phyloP scores from a whole-genome alignment of 2,113 vertebrate species.

The Ifrita kowaldi region DNA sequence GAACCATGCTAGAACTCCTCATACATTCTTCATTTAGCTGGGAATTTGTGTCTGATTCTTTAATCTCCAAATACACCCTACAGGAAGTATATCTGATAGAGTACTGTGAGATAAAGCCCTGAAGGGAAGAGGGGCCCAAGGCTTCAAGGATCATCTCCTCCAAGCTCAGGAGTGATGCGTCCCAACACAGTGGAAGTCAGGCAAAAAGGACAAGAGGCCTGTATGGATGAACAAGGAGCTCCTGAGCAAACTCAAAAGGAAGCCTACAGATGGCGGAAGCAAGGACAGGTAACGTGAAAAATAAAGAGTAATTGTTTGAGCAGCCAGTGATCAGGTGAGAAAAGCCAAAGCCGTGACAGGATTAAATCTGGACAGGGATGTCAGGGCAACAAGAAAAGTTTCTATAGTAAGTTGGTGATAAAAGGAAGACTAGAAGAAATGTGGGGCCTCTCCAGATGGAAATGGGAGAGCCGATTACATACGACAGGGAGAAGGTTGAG shows the following conservation, averaged over 20 bases:
- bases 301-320: not conserved
- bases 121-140: not conserved
- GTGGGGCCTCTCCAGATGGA: not conserved
- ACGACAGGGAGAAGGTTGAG: not conserved
- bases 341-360: not conserved
- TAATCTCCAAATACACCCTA: not conserved
- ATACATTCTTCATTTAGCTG: not conserved
- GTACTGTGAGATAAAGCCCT: not conserved
- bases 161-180: not conserved
- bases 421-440: not conserved
- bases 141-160: not conserved
- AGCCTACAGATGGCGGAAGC: too few species aligned
- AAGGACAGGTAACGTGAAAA: not conserved
- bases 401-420: not conserved
- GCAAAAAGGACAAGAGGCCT: not conserved
- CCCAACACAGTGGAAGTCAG: not conserved
- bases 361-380: not conserved
- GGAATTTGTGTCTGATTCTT: not conserved
- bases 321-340: not conserved
- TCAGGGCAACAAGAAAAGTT: not conserved
- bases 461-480: not conserved
- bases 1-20: not conserved
- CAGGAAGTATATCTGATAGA: not conserved
- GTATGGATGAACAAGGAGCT: not conserved
- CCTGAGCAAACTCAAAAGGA: not conserved